Evolutionary conservation across 2,113 vertebrate species (phyloP).

Genomic region (Caloenas nicobarica): DNA sequence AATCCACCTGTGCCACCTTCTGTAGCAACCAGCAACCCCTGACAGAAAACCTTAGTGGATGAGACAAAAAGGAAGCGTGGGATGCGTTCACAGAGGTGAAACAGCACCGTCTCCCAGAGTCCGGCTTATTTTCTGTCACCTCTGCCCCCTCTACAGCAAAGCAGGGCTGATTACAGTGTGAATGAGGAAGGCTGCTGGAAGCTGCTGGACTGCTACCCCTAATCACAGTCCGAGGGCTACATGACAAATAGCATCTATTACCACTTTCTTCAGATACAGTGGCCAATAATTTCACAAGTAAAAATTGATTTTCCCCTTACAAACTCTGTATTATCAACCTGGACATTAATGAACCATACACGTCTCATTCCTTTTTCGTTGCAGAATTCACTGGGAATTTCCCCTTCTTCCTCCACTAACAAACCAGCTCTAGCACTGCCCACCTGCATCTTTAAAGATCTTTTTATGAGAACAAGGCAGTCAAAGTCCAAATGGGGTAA

Average conservation of each 20-base stretch:
- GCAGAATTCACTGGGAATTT: background rate
- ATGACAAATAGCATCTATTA: background rate
- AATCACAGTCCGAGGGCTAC: background rate
- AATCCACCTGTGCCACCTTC: background rate
- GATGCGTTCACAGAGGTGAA: background rate
- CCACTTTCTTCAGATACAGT: background rate
- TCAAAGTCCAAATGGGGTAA: background rate
- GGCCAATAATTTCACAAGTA: background rate
- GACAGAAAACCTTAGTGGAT: background rate
- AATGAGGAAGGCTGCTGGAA: background rate
- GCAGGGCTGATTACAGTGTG: background rate
- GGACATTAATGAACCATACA: background rate
- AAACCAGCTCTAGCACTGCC: background rate
- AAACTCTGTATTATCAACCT: background rate
- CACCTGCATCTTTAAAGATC: background rate
- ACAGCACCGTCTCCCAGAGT: background rate
- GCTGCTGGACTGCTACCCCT: background rate
- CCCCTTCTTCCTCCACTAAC: background rate
- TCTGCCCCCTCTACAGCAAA: background rate
- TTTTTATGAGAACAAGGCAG: background rate
- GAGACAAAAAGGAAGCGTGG: background rate
- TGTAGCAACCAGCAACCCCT: background rate
- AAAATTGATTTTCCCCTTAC: background rate
- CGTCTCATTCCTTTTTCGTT: background rate
- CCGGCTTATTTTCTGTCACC: background rate